Evolutionary conservation across 2,888 invertebrate species (phyloP).

Genomic region (Ochlodes sylvanus): DNA sequence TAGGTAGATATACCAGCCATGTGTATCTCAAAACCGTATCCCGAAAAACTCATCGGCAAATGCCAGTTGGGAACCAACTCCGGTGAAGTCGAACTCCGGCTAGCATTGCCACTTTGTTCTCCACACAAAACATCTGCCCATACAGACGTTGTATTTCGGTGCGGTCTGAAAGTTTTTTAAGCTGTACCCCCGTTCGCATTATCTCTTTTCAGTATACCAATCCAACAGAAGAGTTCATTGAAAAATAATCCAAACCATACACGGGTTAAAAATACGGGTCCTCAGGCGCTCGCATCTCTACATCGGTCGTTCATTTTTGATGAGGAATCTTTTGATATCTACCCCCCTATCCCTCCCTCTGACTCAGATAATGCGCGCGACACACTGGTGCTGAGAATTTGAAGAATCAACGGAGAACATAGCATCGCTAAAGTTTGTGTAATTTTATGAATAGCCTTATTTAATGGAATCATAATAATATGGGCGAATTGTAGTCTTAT

Average conservation of each 20-base stretch:
- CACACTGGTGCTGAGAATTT: constrained; percentile 50
- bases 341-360: constrained; percentile 56
- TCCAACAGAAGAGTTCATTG: constrained; percentile 52
- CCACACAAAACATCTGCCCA: constrained; percentile 37
- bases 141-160: constrained; percentile 36
- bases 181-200: constrained; percentile 29
- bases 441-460: too few relatives aligned
- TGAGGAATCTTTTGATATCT: constrained; percentile 80
- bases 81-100: constrained; percentile 31
- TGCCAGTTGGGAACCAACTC: constrained; percentile 35
- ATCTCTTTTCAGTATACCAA: constrained; percentile 43
- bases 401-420: not conserved
- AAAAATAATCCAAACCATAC: constrained; percentile 57
- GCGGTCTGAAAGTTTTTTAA: constrained; percentile 36
- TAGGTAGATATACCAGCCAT: too few relatives aligned
- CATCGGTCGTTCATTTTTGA: constrained; percentile 79
- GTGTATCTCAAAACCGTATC: constrained; percentile 18
- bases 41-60: constrained; percentile 38
- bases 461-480: too few relatives aligned
- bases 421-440: too few relatives aligned
- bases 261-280: constrained; percentile 56
- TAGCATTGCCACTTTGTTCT: constrained; percentile 27
- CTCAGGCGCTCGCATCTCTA: constrained; percentile 64
- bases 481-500: too few relatives aligned
- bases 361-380: constrained; percentile 64